Conservation (phyloP, 2,797 vertebrate species). For the Urosaurus nigricauda region DNA sequence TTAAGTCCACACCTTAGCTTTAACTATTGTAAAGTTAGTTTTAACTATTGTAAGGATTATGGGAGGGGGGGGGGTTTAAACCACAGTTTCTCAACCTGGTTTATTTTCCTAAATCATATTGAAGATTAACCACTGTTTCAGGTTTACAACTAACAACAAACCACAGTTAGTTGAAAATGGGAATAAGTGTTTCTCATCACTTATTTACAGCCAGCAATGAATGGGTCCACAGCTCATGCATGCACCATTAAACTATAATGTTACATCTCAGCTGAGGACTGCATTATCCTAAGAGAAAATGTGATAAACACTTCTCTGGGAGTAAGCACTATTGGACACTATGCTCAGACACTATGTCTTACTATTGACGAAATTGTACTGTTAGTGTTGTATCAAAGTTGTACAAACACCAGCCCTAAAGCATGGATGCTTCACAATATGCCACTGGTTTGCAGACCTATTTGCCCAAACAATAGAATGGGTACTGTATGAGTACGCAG, state of each 20-base stretch:
- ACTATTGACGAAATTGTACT: no score
- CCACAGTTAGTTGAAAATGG: background rate
- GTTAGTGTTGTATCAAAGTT: background rate
- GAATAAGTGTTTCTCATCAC: background rate
- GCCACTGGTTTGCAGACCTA: slow-evolving; percentile 3
- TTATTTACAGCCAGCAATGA: background rate
- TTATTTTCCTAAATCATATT: background rate
- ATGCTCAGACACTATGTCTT: no score
- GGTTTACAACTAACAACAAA: background rate
- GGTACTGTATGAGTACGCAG: background rate
- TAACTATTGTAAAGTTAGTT: background rate
- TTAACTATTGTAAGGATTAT: background rate
- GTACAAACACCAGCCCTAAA: background rate
- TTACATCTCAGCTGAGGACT: background rate
- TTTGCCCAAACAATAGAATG: background rate
- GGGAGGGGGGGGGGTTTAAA: background rate
- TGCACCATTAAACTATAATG: background rate
- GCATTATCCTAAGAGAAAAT: background rate
- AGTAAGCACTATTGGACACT: background rate
- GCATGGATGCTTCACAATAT: slow-evolving; percentile 10
- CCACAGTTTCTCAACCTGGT: background rate
- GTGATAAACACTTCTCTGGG: background rate
- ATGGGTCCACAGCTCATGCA: no score
- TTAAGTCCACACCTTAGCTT: background rate
- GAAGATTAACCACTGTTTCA: background rate